Evolutionary conservation across 2,113 vertebrate genomes (phyloP).

Genomic region (Anolis sagrei): DNA sequence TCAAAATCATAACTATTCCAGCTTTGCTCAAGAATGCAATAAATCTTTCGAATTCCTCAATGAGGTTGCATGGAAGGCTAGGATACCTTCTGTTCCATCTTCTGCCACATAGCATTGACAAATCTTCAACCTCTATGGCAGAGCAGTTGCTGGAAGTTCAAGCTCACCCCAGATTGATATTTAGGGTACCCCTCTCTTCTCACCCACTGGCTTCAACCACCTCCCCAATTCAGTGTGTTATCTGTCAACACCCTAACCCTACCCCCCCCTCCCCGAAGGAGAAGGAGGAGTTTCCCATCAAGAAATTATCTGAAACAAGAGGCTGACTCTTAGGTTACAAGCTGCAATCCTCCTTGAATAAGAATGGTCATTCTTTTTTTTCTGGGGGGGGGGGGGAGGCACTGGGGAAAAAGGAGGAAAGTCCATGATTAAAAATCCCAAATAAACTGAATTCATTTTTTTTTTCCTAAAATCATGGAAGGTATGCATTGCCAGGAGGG

Average conservation of each 20-base stretch:
- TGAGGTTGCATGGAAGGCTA: not conserved
- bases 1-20: no score
- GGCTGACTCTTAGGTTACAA: no score
- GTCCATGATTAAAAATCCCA: not conserved
- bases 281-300: not conserved
- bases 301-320: no score
- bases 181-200: not conserved
- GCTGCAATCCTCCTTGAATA: no score
- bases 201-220: not conserved
- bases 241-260: not conserved
- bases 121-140: rapidly evolving
- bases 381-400: not conserved
- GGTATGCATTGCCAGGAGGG: no score
- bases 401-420: not conserved
- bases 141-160: not conserved
- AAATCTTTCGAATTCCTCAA: not conserved
- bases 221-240: not conserved
- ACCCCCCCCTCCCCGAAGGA: not conserved
- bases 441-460: no score
- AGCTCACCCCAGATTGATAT: not conserved
- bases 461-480: not conserved
- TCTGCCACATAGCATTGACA: no score
- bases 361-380: no score
- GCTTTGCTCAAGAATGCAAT: no score
- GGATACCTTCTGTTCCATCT: not conserved